Percentiles rank a stretch among this genome's conserved stretches.
These are phyloP conservation scores for Macroglossus sobrinus DNA, from an alignment of 2,113 vertebrate genomes.

Conservation along the genomic window DNA sequence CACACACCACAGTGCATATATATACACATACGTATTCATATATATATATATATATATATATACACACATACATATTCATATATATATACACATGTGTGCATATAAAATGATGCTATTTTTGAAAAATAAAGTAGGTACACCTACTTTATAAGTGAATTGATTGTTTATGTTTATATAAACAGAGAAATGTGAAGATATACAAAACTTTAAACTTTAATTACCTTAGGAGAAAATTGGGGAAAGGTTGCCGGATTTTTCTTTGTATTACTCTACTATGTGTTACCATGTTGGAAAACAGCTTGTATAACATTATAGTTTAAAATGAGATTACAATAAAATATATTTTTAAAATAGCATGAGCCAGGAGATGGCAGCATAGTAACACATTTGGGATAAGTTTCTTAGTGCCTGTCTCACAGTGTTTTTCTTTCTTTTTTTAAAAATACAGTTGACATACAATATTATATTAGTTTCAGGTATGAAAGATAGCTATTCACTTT, in stretches of 20 bases:
- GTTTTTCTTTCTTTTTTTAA: not conserved
- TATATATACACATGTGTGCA: not conserved
- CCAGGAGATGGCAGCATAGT: conserved; percentile 66
- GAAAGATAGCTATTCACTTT: not conserved
- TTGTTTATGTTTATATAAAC: not conserved
- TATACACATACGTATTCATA: not conserved
- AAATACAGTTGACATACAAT: not conserved
- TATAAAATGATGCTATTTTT: not conserved
- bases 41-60: not conserved
- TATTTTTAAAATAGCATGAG: not conserved
- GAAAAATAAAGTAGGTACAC: not conserved
- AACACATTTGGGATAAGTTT: not conserved
- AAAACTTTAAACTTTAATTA: not conserved
- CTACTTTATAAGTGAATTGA: not conserved
- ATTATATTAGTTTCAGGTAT: not conserved
- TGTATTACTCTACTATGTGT: not conserved
- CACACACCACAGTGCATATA: too few species aligned
- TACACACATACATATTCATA: not conserved
- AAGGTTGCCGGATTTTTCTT: not conserved
- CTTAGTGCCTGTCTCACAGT: not conserved
- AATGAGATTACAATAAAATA: not conserved
- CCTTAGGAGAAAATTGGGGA: not conserved
- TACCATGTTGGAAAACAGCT: not conserved
- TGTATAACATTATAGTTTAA: not conserved
- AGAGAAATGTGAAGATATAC: not conserved